These are phyloP conservation scores for Poeciliopsis turrubarensis DNA, from an alignment of 2,113 vertebrate genomes.

Conservation along the genomic window DNA sequence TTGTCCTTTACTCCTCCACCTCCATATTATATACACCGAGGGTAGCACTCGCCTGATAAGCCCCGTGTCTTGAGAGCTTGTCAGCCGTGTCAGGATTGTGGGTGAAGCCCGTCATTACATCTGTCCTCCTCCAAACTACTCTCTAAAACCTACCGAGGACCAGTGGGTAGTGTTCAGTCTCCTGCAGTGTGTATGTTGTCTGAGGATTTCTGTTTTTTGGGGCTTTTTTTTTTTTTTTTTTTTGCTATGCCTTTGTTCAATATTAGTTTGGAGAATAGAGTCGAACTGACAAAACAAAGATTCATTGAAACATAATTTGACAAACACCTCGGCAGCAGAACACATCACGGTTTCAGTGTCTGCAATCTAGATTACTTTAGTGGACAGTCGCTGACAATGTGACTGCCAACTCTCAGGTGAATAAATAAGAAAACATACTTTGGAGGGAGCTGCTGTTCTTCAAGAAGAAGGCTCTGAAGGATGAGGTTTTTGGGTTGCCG, in stretches of 20 bases:
- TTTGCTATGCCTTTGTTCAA: constrained; percentile 25
- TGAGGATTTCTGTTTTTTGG: constrained; percentile 2
- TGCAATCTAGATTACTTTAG: background rate
- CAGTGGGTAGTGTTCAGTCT: constrained; percentile 27
- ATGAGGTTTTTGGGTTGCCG: background rate
- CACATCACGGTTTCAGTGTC: constrained; percentile 10
- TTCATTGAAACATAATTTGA: constrained; percentile 9
- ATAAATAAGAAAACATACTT: constrained; percentile 12
- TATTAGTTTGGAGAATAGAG: background rate
- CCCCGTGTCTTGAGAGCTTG: constrained; percentile 53
- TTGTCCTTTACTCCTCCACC: constrained; percentile 7
- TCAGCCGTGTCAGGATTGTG: constrained; percentile 55
- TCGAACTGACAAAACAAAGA: constrained; percentile 9
- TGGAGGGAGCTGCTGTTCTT: background rate
- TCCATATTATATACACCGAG: constrained; percentile 1
- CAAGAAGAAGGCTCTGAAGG: background rate
- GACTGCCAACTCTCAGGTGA: background rate
- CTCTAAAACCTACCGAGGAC: constrained; percentile 44
- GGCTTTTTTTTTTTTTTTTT: constrained; percentile 28
- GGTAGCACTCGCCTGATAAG: constrained; percentile 54
- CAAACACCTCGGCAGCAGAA: background rate
- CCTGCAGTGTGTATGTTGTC: constrained; percentile 18
- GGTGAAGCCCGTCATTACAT: constrained; percentile 56
- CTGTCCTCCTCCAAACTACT: constrained; percentile 56
- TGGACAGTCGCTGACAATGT: background rate